Evolutionary conservation across 2,797 vertebrate species (phyloP).

Genomic region (Spinibarbus caldwelli): DNA sequence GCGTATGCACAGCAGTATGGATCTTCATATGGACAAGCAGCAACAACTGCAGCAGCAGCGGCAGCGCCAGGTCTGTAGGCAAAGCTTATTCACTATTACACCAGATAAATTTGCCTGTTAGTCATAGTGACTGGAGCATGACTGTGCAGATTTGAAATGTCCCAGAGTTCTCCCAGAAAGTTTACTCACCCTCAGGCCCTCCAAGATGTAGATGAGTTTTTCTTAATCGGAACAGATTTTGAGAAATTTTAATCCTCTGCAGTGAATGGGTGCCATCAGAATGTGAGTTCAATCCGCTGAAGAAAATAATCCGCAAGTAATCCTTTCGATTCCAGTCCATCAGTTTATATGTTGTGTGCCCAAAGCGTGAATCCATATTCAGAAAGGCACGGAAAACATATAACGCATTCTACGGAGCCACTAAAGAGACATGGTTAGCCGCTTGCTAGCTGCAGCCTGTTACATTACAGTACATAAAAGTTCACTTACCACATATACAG

Average conservation of each 20-base stretch:
- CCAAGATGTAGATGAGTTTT: not conserved
- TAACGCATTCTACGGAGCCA: too few relatives aligned
- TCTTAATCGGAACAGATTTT: not conserved
- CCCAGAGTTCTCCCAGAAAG: not conserved
- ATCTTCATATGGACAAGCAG: constrained; percentile 89
- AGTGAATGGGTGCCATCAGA: not conserved
- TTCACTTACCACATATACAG: too few relatives aligned
- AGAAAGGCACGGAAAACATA: too few relatives aligned
- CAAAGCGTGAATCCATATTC: too few relatives aligned
- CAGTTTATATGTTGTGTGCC: too few relatives aligned
- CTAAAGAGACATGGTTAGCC: too few relatives aligned
- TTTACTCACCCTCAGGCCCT: not conserved
- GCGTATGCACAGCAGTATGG: constrained; percentile 87
- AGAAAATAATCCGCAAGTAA: too few relatives aligned
- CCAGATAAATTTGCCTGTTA: not conserved
- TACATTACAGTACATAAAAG: too few relatives aligned
- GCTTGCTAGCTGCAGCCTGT: too few relatives aligned
- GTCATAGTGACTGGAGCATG: not conserved
- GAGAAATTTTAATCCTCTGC: not conserved
- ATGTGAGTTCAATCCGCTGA: not conserved
- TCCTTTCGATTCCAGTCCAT: too few relatives aligned
- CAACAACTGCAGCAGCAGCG: constrained; percentile 64
- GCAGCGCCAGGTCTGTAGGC: constrained; percentile 22
- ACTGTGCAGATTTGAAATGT: not conserved
- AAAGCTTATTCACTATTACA: not conserved